phyloP scores from a whole-genome alignment of 2,888 invertebrate genomes.

The Sphaerophoria rueppellii region DNA sequence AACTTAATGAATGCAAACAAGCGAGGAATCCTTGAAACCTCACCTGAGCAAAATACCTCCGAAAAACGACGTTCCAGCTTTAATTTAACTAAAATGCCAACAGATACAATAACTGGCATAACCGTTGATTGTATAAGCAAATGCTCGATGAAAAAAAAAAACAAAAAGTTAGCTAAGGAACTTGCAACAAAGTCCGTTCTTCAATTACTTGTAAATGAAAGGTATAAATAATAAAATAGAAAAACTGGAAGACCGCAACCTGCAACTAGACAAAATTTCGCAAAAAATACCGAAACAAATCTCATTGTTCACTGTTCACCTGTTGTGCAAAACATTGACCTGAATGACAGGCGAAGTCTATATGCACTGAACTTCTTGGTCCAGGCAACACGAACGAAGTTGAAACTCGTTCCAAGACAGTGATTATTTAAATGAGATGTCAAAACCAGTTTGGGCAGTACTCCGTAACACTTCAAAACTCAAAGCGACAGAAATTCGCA shows the following conservation, averaged over 20 bases:
- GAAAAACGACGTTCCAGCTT: slow-evolving; percentile 9
- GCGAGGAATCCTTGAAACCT: slow-evolving; percentile 10
- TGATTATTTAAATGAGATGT: slow-evolving; percentile 26
- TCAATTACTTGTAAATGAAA: slow-evolving; percentile 7
- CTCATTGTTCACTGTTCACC: background rate
- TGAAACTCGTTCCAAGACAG: slow-evolving; percentile 5
- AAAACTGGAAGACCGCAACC: slow-evolving; percentile 10
- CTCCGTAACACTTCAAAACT: slow-evolving; percentile 19
- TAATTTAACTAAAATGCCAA: background rate
- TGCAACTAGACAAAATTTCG: background rate
- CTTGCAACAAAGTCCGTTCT: slow-evolving; percentile 20
- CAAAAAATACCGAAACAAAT: background rate
- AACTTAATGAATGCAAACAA: slow-evolving; percentile 10
- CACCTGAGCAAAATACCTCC: background rate
- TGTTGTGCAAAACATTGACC: background rate
- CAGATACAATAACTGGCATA: background rate
- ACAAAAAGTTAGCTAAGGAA: background rate
- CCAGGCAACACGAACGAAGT: background rate
- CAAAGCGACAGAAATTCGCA: slow-evolving; percentile 9
- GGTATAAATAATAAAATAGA: background rate
- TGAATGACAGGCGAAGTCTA: background rate
- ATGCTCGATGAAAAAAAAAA: slow-evolving; percentile 19
- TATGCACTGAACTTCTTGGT: background rate
- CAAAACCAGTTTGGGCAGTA: slow-evolving; percentile 22
- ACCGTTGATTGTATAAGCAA: background rate